These are phyloP conservation scores for Musca vetustissima DNA, from an alignment of 1,140 invertebrate species.

Conservation along the genomic window DNA sequence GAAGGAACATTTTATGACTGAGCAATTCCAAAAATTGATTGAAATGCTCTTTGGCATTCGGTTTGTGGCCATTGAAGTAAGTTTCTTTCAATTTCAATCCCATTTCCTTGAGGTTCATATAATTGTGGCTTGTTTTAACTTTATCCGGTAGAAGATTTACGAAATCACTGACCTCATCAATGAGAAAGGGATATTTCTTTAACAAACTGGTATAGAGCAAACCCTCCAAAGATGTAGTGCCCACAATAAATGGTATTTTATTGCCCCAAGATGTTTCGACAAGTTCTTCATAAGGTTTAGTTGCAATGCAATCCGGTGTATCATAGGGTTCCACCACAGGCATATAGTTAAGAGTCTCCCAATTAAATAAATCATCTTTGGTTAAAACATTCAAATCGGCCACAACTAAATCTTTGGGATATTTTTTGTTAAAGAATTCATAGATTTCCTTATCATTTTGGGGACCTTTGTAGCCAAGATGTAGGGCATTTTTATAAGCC, in stretches of 20 bases:
- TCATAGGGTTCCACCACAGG: constrained; percentile 46
- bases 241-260: constrained; percentile 55
- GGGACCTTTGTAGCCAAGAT: constrained; percentile 40
- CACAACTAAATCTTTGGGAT: constrained; percentile 31
- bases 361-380: constrained; percentile 35
- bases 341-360: constrained; percentile 34
- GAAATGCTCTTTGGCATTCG: constrained; percentile 24
- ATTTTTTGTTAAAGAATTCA: constrained; percentile 29
- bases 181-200: constrained; percentile 29
- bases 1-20: constrained; percentile 49
- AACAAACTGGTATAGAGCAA: constrained; percentile 38
- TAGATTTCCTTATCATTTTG: constrained; percentile 36
- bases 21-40: constrained; percentile 10
- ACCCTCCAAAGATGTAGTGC: constrained; percentile 50
- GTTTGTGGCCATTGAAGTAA: constrained; percentile 40
- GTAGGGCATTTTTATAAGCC: constrained; percentile 35
- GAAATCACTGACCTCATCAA: constrained; percentile 31
- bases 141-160: constrained; percentile 38
- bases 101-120: constrained; percentile 8
- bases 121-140: neutral
- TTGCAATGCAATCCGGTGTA: constrained; percentile 39
- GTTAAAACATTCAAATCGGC: constrained; percentile 38
- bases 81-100: constrained; percentile 34
- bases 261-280: constrained; percentile 44
- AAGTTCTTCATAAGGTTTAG: constrained; percentile 36